These are phyloP conservation scores for Ceyx melanurus DNA, from an alignment of 2,113 vertebrate species.

Conservation along the genomic window DNA sequence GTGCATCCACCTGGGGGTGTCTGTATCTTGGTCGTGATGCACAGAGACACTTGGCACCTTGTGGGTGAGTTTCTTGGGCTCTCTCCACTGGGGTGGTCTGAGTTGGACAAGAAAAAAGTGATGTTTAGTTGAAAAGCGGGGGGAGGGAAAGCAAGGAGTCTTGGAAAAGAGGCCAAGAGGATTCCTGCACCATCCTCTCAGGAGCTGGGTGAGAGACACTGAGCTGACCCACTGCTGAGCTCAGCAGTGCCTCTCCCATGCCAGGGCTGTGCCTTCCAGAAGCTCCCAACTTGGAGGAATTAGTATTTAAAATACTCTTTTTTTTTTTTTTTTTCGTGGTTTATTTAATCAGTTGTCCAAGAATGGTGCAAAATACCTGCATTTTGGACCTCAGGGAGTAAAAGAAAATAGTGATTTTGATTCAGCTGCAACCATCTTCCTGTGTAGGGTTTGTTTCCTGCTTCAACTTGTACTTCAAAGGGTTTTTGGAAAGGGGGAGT, in stretches of 20 bases:
- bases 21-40: neutral
- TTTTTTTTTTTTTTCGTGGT: neutral
- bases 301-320: neutral
- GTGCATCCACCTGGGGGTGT: neutral
- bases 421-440: neutral
- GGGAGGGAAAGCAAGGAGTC: neutral
- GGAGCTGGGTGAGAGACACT: neutral
- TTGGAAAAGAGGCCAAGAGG: neutral
- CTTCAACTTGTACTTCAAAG: neutral
- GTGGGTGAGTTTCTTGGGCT: neutral
- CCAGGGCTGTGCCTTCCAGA: neutral
- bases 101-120: neutral
- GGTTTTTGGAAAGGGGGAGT: neutral
- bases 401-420: neutral
- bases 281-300: neutral
- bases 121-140: accelerated
- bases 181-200: neutral
- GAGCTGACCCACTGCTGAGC: neutral
- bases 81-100: neutral
- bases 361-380: neutral
- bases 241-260: neutral
- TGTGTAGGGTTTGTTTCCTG: neutral
- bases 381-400: neutral
- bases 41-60: neutral
- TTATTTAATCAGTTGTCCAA: neutral